Base-by-base conservation (phyloP, 2,888 invertebrate species). In the Sesia bembeciformis region DNA sequence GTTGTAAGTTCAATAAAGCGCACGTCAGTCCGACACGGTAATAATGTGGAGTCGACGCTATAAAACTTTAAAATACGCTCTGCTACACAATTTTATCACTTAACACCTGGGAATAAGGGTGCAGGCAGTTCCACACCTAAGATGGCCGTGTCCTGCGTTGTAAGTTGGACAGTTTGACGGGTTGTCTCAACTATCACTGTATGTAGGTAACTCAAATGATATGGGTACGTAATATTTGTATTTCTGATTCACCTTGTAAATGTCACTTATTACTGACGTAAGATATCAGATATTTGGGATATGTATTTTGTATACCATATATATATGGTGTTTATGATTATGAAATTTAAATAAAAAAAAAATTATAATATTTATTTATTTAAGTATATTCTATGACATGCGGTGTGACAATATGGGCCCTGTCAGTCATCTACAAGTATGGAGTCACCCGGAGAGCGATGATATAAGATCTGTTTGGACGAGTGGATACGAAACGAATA, bases 151-250 rank as follows among this genome's bases (percentile, higher is more conserved):
- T 46, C 77, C 76, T 80, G 76, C 62, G 74, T 76, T 74, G 71
- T 67, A 64, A 79, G 80, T 84, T 81, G 67, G 81, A 84, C 83
- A 84, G 73, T 83, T 83, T 83, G 84, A 84, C 81, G 64, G 72
- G 61, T 58, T 68, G 68, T 67, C 70, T 74, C 72, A 46, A 46
- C 46, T 46, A 46, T 46, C 46, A 46, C 69, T 72, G 67, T 68
- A 76, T 75, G 74, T 79, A 71, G 76, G 76, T 59, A 70, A 76
- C 67, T 71, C 56, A 72, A 66, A 63, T 73, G 73, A 78, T 73
- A 73, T 65, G 67, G 68, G 68, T 73, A 65, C 67, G 67, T 61
- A 64, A 67, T 67, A 67, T 73, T 67, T 66, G 64, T 65, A 61
- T 58, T 62, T 60, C 64, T 58, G 59, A 59, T 55, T 63, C 59